Conservation (phyloP, 2,113 vertebrate species). For the Panurus biarmicus region DNA sequence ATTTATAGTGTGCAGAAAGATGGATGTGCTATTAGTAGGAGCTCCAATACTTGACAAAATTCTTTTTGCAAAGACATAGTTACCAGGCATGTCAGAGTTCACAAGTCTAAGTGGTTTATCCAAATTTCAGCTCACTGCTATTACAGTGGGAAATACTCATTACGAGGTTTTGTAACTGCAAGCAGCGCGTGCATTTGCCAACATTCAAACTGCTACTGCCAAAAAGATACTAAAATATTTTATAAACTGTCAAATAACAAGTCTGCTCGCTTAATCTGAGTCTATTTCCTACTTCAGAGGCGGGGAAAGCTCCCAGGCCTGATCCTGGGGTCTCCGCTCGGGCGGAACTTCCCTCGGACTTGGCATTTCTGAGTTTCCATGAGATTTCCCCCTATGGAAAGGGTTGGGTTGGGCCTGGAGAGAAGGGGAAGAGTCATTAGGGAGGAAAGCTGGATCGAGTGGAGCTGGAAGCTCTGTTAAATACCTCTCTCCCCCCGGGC, state of each 20-base stretch:
- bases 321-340: background rate
- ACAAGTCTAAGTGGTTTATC: slow-evolving; percentile 80
- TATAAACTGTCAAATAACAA: slow-evolving; percentile 81
- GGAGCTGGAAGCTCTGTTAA: background rate
- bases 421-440: background rate
- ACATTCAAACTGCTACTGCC: slow-evolving; percentile 76
- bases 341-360: background rate
- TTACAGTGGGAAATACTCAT: slow-evolving; percentile 77
- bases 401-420: background rate
- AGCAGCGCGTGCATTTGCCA: slow-evolving; percentile 73
- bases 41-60: slow-evolving; percentile 81
- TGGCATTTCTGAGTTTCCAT: background rate
- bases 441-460: background rate
- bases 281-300: slow-evolving; percentile 68
- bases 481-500: background rate
- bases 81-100: slow-evolving; percentile 80
- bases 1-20: slow-evolving; percentile 85
- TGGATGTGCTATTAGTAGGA: slow-evolving; percentile 84
- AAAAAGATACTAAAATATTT: slow-evolving; percentile 82
- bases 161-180: slow-evolving; percentile 73
- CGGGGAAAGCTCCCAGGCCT: slow-evolving; percentile 54
- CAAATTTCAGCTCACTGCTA: slow-evolving; percentile 76
- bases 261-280: slow-evolving; percentile 76
- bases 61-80: slow-evolving; percentile 78
- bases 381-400: background rate